phyloP scores from a whole-genome alignment of 2,888 invertebrate species.

The Drosophila differens region DNA sequence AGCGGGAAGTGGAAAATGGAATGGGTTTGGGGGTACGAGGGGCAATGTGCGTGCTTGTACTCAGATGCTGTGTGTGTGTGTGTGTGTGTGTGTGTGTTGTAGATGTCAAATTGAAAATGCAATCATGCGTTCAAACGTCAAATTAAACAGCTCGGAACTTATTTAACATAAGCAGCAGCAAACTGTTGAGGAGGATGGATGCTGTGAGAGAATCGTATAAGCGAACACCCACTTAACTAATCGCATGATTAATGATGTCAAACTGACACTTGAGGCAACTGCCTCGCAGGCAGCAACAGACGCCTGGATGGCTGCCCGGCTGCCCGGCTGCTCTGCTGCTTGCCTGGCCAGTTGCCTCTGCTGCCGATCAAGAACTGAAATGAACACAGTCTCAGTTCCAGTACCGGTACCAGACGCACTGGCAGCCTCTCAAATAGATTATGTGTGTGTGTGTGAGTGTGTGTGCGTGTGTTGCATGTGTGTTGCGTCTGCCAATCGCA shows the following conservation, averaged over 20 bases:
- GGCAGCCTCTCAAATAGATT: constrained; percentile 13
- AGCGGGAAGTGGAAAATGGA: background rate
- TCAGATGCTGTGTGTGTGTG: background rate
- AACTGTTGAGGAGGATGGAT: constrained; percentile 22
- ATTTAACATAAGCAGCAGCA: constrained; percentile 68
- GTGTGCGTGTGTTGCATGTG: constrained; percentile 24
- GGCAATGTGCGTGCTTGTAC: constrained; percentile 46
- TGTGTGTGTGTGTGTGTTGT: constrained; percentile 13
- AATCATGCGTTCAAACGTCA: constrained; percentile 83
- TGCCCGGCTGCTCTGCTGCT: constrained; percentile 36
- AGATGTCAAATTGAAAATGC: constrained; percentile 79
- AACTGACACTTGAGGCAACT: constrained; percentile 74
- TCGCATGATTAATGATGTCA: constrained; percentile 84
- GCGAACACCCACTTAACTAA: constrained; percentile 83
- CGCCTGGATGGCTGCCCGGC: constrained; percentile 51
- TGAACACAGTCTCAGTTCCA: constrained; percentile 22
- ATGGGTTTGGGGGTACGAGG: background rate
- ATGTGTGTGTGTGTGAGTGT: constrained; percentile 26
- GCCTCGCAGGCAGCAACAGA: constrained; percentile 34
- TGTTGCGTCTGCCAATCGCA: constrained; percentile 78
- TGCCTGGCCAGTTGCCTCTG: constrained; percentile 40
- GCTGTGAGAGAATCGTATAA: constrained; percentile 36
- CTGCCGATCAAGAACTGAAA: constrained; percentile 32
- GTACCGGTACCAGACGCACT: constrained; percentile 14
- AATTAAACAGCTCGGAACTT: constrained; percentile 82